Conservation (phyloP, 2,113 vertebrate species). For the Ardeotis arabs region DNA sequence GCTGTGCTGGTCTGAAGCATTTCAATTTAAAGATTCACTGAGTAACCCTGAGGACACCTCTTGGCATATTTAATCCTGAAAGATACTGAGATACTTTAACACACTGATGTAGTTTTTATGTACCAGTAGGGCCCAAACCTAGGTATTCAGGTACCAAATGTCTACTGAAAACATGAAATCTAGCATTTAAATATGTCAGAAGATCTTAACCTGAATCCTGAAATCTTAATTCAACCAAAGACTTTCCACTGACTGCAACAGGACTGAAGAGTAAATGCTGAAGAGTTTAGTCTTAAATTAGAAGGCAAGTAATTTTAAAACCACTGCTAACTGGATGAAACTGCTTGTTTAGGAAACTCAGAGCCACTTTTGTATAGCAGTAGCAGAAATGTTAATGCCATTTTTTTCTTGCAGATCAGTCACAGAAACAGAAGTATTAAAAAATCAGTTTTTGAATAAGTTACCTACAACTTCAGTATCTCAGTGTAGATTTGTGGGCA, state of each 20-base stretch:
- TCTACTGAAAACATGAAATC: neutral
- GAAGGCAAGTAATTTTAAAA: neutral
- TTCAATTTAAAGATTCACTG: neutral
- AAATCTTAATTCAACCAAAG: neutral
- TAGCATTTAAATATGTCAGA: neutral
- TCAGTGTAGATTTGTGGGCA: constrained; percentile 10
- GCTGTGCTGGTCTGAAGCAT: neutral
- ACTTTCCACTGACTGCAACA: neutral
- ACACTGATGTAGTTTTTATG: neutral
- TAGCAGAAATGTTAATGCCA: neutral
- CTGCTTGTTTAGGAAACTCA: neutral
- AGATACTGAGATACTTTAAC: neutral
- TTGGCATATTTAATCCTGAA: neutral
- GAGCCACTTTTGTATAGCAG: neutral
- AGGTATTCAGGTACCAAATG: neutral
- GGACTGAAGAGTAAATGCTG: neutral
- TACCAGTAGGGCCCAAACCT: neutral
- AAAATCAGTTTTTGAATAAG: neutral
- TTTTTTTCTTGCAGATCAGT: neutral
- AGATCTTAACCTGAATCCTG: neutral
- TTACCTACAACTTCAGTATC: neutral
- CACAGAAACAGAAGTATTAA: neutral
- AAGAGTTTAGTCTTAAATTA: neutral
- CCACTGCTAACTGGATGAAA: neutral
- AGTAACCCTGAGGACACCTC: neutral